Evolutionary conservation across 2,113 vertebrate species (phyloP), one percentile per base, ranked within the genome.

Genomic region (Boulengeromyrus knoepffleri): DNA sequence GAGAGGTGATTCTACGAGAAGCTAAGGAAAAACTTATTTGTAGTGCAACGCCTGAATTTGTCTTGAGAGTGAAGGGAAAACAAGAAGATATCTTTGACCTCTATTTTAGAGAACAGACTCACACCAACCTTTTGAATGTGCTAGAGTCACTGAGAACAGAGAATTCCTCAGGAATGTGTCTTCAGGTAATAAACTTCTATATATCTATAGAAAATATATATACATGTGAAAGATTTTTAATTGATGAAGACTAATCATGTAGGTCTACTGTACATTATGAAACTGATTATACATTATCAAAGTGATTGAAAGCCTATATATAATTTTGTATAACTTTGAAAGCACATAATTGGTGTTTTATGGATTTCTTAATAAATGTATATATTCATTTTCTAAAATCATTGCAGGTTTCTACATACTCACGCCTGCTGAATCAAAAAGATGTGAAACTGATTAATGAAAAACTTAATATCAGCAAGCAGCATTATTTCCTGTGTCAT

Each of bases 1-100:
- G 53, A 90, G 6, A 0, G 17, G 0, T 58, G 0, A 93, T 96
- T 46, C 89, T 85, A 2, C 70, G 88, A 0, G 83, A 85, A 7
- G 96, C 96, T 1, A 93, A 92, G 31, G 42, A 93, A 91, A 93
- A 93, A 0, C 93, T 97, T 91, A 92, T 97, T 83, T 94, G 93
- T 5, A 96, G 97, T 5, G 96, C 96, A 86, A 97, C 97, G 2
- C 97, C 97, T 0, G 97, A 97, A 0, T 93, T 96, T 0, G 91
- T 97, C 17, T 91, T 97, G 46, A 95, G 96, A 36, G 91, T 94
- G 49, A 89, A 52, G 3, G 39, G 36, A 90, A 53, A 62, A 21
- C 52, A 31, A 46, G 47, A 88, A 83, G 53, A 21, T 6, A 74
- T 91, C 13, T 74, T 89, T 42, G 89, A 90, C 15, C 52, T 90